Base-by-base conservation (phyloP, 2,797 vertebrate genomes). In the Typhlichthys eigenmanni region DNA sequence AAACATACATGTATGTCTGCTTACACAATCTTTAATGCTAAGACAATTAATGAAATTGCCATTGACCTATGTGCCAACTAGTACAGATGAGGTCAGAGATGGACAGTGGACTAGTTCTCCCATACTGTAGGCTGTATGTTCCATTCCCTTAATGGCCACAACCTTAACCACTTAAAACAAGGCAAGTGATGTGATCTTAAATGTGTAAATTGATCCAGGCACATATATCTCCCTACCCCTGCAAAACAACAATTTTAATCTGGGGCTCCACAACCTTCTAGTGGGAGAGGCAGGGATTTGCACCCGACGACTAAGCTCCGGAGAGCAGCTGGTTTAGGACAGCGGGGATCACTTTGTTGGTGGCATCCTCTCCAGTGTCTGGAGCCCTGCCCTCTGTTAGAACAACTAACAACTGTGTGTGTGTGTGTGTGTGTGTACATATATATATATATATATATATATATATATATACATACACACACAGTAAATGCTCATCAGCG, bases 311-410 rank as follows among this genome's bases (percentile, higher is more conserved):
- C 6, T 0, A 62, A 70, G 66, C 77, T 64, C 72, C 54, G 29
- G 66, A 61, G 60, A 10, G 38, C 43, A 55, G 32, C 13, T 38
- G 24, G 48, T 63, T 51, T 55, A 62, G 11, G 56, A 8, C 17
- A n/a, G 14, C n/a, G n/a, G 10, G 78, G 83, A 86, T 86, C 75
- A 80, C 62, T 47, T 13, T 60, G 34, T 13, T 38, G 7, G 52
- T 59, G 73, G 56, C 69, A 74, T 83, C 67, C 68, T 59, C 47
- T 64, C 77, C 69, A 81, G 75, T 55, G 57, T 17, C 47, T 47
- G 55, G 47, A 2, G 13, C 50, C n/a, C 19, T 10, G 43, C 62
- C 68, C 67, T 71, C 14, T 7, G 54, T 83, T 81, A 69, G 84
- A 78, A 80, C 53, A 56, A 88, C 80, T 24, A 24, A 24, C 19